A percentile compares a stretch with the other conserved stretches of the same genome.
These are phyloP conservation scores for Agrotis ipsilon DNA, from an alignment of 2,888 invertebrate genomes.

Conservation along the genomic window DNA sequence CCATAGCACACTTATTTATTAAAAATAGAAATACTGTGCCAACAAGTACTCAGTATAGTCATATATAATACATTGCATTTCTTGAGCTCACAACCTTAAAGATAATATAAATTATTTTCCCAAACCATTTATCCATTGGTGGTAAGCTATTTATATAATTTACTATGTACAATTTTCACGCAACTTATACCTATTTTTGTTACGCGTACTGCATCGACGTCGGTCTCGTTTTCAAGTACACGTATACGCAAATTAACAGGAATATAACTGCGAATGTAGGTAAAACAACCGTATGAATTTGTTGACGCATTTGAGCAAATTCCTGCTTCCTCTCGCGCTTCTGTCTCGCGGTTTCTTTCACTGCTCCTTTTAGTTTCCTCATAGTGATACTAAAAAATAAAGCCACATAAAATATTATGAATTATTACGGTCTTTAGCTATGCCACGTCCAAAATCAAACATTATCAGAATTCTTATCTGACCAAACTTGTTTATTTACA, in stretches of 20 bases:
- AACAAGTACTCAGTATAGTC: constrained; percentile 25
- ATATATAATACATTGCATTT: constrained; percentile 28
- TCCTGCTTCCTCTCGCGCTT: constrained; percentile 96
- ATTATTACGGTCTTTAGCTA: constrained; percentile 15
- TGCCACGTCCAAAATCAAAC: constrained; percentile 68
- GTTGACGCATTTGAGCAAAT: constrained; percentile 94
- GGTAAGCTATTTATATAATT: constrained; percentile 42
- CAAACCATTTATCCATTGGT: constrained; percentile 49
- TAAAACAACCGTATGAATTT: constrained; percentile 94
- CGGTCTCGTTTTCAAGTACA: constrained; percentile 95
- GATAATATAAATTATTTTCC: constrained; percentile 43
- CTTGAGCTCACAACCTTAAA: constrained; percentile 61
- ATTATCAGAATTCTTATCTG: constrained; percentile 25
- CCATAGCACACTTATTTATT: constrained; percentile 36
- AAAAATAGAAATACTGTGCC: constrained; percentile 39
- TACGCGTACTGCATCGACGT: constrained; percentile 83
- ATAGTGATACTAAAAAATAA: constrained; percentile 87
- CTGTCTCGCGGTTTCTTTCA: constrained; percentile 96
- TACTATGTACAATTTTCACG: constrained; percentile 62
- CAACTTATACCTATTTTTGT: constrained; percentile 45
- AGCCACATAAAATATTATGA: constrained; percentile 24
- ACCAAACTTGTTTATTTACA: background rate
- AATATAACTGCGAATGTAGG: constrained; percentile 94
- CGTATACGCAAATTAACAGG: constrained; percentile 94
- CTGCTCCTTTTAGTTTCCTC: constrained; percentile 95